phyloP scores from a whole-genome alignment of 1,140 invertebrate species.

The Drosophila serrata region DNA sequence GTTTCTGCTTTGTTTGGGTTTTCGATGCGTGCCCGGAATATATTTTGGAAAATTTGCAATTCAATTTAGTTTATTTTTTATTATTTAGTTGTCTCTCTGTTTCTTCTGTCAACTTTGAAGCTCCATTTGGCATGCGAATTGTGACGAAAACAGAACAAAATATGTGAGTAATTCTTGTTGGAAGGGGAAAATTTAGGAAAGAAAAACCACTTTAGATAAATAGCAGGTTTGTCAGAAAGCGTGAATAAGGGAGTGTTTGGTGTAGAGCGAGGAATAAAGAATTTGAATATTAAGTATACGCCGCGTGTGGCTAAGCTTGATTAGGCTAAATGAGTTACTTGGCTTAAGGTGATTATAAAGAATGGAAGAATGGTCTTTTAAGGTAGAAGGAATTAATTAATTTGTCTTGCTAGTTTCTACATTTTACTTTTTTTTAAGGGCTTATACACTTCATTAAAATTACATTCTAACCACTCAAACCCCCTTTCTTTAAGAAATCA shows the following conservation, averaged over 20 bases:
- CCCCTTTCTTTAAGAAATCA: background rate
- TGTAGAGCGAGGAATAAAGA: background rate
- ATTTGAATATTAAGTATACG: conserved; percentile 41
- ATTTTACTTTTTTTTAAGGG: too few species aligned
- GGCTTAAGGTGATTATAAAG: conserved; percentile 7
- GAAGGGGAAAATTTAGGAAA: conserved; percentile 1
- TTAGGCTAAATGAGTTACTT: conserved; percentile 19
- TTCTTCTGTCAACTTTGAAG: conserved; percentile 7
- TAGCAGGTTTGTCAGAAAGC: conserved; percentile 13
- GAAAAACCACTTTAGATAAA: conserved; percentile 35
- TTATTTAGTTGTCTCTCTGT: conserved; percentile 27
- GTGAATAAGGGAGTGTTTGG: background rate
- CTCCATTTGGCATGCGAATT: conserved; percentile 57
- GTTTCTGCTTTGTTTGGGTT: conserved; percentile 37
- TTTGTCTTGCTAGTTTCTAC: background rate
- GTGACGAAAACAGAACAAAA: conserved; percentile 30
- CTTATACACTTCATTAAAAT: background rate
- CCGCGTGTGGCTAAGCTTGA: conserved; percentile 13
- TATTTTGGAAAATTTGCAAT: conserved; percentile 77
- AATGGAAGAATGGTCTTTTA: background rate
- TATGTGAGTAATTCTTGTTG: background rate
- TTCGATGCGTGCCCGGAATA: conserved; percentile 65
- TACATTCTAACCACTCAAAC: too few species aligned
- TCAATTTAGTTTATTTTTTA: conserved; percentile 51
- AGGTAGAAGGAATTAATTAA: background rate